Evolutionary conservation across 2,113 vertebrate genomes (phyloP), one percentile per base, ranked within the genome.

Genomic region (Herpailurus yagouaroundi): DNA sequence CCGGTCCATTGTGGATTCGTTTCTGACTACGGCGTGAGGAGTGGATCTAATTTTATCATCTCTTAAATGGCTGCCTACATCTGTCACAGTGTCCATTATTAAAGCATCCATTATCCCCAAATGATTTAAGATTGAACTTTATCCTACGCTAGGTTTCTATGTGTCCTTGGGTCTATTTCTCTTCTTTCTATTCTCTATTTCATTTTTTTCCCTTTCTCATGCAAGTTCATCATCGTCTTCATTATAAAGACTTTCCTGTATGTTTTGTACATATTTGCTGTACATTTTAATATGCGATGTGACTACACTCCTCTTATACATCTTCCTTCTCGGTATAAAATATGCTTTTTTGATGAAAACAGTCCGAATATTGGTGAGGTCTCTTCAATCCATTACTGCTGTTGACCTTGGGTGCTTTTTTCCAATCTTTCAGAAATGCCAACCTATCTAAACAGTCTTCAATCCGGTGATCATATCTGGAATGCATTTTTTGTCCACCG

Each of bases 401-500:
- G 12, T n/a, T 90, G n/a, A 60, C 23, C 29, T 69, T 18, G 23
- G 12, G 5, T 33, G n/a, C 8, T 50, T 38, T 31, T 45, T 68
- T 7, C 16, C 4, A 84, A 73, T 41, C 9, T 33, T 68, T 29
- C 1, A 41, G 5, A 41, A 5, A 3, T 55, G 0, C 11, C 38
- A 41, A 25, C 2, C 16, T 27, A 92, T 8, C 19, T 7, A 7
- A 55, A 4, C 18, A 15, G 3, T 21, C 8, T 71, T 45, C 38
- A 52, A 3, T 14, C 31, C 41, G 48, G 29, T 3, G 38, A 69
- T 36, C 2, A 14, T 18, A 33, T 79, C 52, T 12, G 4, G 19
- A 63, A 38, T 6, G 25, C 14, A 1, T 38, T 13, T 36, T 38
- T 21, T 8, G 18, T 14, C 3, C 14, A 11, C 33, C 0, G 0